A percentile compares a stretch with the other conserved stretches of the same genome.
phyloP scores from a whole-genome alignment of 2,113 vertebrate species.

The Rhabdomys dilectus region DNA sequence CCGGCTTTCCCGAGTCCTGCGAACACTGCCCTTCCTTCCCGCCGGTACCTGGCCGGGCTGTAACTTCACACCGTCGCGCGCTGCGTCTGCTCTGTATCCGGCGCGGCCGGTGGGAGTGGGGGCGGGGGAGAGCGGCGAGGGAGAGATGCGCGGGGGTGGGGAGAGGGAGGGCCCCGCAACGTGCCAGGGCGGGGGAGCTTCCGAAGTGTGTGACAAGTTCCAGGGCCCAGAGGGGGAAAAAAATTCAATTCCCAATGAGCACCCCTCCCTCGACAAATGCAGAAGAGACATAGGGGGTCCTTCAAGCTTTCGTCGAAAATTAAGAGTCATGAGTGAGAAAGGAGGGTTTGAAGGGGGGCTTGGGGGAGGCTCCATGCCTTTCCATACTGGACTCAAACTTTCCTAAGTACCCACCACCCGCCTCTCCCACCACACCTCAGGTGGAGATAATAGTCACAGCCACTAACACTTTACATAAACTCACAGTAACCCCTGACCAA shows the following conservation, averaged over 20 bases:
- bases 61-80: constrained; percentile 81
- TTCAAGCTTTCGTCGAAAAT: constrained; percentile 60
- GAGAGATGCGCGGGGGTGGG: constrained; percentile 80
- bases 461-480: not conserved
- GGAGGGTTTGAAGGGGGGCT: not conserved
- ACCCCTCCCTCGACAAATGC: constrained; percentile 21
- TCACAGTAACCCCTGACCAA: not conserved
- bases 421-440: constrained; percentile 15
- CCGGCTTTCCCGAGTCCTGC: constrained; percentile 73
- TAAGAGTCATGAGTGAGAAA: constrained; percentile 5
- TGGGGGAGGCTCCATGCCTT: not conserved
- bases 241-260: constrained; percentile 58
- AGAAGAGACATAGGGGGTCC: constrained; percentile 13
- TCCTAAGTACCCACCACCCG: constrained; percentile 64
- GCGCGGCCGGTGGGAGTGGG: constrained; percentile 75
- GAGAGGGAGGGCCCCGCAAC: constrained; percentile 79
- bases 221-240: constrained; percentile 65
- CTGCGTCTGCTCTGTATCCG: constrained; percentile 82
- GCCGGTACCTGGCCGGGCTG: constrained; percentile 81
- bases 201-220: constrained; percentile 81
- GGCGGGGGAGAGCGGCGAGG: constrained; percentile 75
- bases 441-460: not conserved
- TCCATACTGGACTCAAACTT: constrained; percentile 72
- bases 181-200: constrained; percentile 68
- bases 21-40: constrained; percentile 80